Percentiles rank a stretch among this genome's conserved stretches.
Conservation (phyloP, 2,113 vertebrate species). For the Parus major region DNA sequence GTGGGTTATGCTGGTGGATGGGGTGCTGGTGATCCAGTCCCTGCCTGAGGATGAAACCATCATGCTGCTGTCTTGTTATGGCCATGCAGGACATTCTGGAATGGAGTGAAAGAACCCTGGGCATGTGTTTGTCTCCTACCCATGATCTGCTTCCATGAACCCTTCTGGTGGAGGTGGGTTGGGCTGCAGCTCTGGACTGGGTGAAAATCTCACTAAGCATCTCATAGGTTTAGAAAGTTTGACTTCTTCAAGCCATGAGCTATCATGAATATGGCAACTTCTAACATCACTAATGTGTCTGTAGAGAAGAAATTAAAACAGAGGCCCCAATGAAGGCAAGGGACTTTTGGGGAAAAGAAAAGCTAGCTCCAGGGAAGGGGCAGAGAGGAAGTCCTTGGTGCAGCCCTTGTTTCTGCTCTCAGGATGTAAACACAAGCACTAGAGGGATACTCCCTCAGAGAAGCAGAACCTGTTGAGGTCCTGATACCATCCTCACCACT, state of each 20-base stretch:
- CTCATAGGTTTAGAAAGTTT: not conserved
- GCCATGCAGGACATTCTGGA: not conserved
- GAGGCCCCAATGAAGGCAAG: not conserved
- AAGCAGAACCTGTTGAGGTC: not conserved
- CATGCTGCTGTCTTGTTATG: not conserved
- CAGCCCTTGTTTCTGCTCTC: not conserved
- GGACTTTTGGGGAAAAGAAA: not conserved
- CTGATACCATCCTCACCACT: not conserved
- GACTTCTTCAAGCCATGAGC: not conserved
- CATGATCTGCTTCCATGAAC: not conserved
- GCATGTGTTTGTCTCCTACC: not conserved
- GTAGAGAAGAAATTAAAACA: not conserved
- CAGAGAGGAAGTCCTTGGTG: not conserved
- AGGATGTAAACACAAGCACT: not conserved
- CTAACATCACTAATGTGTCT: not conserved
- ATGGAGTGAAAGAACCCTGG: not conserved
- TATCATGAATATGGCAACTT: not conserved
- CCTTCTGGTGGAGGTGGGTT: not conserved
- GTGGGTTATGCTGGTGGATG: not conserved
- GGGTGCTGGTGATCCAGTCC: not conserved
- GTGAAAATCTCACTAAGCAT: not conserved
- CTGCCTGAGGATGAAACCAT: not conserved
- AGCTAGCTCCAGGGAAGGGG: not conserved
- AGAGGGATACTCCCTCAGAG: not conserved
- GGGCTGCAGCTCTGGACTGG: not conserved